Base-by-base conservation (phyloP, 2,113 vertebrate species). In the Spilogale gracilis region DNA sequence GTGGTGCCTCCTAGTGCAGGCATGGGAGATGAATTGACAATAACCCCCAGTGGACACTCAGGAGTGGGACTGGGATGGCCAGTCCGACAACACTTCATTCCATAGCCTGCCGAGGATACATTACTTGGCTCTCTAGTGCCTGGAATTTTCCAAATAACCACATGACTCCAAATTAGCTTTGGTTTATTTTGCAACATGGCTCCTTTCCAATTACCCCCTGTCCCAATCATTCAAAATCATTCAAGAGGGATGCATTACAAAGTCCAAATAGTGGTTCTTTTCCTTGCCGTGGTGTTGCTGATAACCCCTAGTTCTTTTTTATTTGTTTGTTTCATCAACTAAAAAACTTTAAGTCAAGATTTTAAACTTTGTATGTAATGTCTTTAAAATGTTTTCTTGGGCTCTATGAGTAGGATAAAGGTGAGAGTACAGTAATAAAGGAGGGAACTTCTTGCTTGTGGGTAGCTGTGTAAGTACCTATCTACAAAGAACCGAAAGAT, bases 161-260 rank as follows among this genome's bases (percentile, higher is more conserved):
- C 38, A 93, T 93, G 91, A 95, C 60, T 82, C 61, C 52, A 82
- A 89, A 86, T 45, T 87, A 78, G 38, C 65, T 85, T 88, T 54
- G 17, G 82, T 89, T 97, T 97, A 76, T 96, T 97, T 95, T 97
- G 81, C 90, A 93, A 82, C 14, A 32, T 54, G 94, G 76, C 85
- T 95, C 17, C 45, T 79, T 93, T 97, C 91, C 96, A 81, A 78
- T 74, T 32, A 84, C 63, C 63, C 67, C 69, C 86, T 85, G n/a
- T 90, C 48, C 61, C 69, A 67, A 11, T 45, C 69, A 21, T 85
- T 21, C 5, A 82, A 71, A 67, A 11, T 45, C 69, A 21, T 85
- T 21, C 5, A 82, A 71, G 71, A 85, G 25, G 9, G 50, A 43
- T 60, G 45, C 71, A 71, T 96, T 80, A n/a, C 25, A 32, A 83